Base-by-base conservation (phyloP, 35 echinoderm and acorn worm species). In the Amphiura filiformis region DNA sequence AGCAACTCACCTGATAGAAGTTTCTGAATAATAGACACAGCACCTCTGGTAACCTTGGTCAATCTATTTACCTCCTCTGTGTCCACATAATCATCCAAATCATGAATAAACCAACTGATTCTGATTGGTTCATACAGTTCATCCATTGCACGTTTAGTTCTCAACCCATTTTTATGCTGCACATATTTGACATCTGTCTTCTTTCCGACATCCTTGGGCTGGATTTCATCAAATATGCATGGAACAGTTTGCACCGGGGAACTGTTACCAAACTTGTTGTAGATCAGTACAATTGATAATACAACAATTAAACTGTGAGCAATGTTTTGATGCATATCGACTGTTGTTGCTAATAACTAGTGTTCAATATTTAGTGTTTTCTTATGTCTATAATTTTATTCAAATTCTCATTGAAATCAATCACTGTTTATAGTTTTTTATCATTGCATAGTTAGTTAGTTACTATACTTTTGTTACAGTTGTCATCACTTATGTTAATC, bases 81-180 rank as follows among this genome's bases (percentile, higher is more conserved):
- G n/a, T 93, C 86, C 44, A 80, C 82, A 18, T 75, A 40, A n/a
- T 84, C 61, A 34, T 93, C 81, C 35, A 37, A 39, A 70, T 89
- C 49, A 49, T 82, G 38, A 0, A 93, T 39, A 39, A 80, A 61
- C 1, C 61, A 28, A 39, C 77, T 88, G 23, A 93, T 78, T 32
- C 91, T 89, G 81, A 93, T 93, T 42, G 91, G 91, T 52, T 89
- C 39, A 77, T 89, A 93, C 31, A 64, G 32, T 20, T 92, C 35
- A 20, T 52, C 76, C 34, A 80, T 34, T 37, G 76, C 34, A 30
- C 86, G 80, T 34, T 36, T 36, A 26, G 76, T 31, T 88, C 35
- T 39, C 18, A 22, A 37, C 0, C 61, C 61, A 70, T 23, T 70
- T 70, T 70, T 70, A 23, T 26, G 61, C 26, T 70, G 7, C 15